Evolutionary conservation across 2,797 vertebrate species (phyloP).

Genomic region (Lacerta bilineata): DNA sequence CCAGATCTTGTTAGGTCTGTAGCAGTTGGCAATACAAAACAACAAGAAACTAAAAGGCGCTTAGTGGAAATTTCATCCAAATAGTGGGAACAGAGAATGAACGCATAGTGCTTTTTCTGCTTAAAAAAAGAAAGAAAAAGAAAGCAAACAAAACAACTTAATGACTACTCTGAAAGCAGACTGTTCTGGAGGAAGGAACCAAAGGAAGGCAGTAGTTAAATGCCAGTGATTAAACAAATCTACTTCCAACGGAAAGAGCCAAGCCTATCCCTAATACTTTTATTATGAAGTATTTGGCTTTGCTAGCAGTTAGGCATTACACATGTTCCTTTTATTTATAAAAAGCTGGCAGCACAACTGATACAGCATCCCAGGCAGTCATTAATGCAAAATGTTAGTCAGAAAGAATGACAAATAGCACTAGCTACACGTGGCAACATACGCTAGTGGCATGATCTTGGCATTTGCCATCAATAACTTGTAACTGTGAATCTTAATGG

Average conservation of each 20-base stretch:
- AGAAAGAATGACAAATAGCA: background rate
- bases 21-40: background rate
- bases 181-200: background rate
- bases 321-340: background rate
- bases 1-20: background rate
- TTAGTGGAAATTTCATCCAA: background rate
- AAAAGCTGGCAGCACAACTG: background rate
- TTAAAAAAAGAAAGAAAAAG: no score
- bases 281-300: background rate
- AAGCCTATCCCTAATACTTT: background rate
- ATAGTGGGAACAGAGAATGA: background rate
- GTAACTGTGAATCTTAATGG: background rate
- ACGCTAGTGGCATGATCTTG: background rate
- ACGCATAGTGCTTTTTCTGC: background rate
- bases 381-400: background rate
- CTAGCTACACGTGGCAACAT: background rate
- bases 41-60: background rate
- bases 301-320: background rate
- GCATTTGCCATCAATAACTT: background rate
- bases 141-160: background rate
- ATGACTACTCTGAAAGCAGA: conserved; percentile 6
- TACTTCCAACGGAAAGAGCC: background rate
- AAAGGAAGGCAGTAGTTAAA: background rate
- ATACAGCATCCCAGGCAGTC: background rate
- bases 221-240: background rate